Base-by-base conservation (phyloP, 2,113 vertebrate genomes). In the Petrocephalus zakoni region DNA sequence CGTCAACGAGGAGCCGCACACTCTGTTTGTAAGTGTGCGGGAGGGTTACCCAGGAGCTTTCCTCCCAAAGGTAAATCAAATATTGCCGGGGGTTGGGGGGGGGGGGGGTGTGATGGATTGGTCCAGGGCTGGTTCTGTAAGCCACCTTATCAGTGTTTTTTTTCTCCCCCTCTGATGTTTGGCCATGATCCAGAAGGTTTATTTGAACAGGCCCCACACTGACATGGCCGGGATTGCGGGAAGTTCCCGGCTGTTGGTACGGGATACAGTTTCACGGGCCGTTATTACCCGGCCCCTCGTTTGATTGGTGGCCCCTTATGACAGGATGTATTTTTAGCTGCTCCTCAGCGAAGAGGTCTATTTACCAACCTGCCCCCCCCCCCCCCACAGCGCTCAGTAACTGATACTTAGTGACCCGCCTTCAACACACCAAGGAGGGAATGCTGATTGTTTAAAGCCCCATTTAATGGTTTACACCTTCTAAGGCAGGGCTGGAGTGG, bases 41-140 rank as follows among this genome's bases (percentile, higher is more conserved):
- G 92, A 94, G 94, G 93, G 94, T 94, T 95, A 94, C 95, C 93
- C 94, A 95, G 93, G 92, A 92, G 93, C 89, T 94, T 93, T 94
- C 92, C 25, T 84, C 94, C 91, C 91, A 90, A 93, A 94, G 90
- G 91, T 90, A 94, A 94, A 94, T 94, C 94, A 95, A 94, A 88
- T 94, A 92, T 93, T 94, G 94, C 92, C 89, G 92, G 93, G 81
- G 90, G 42, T 42, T 42, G 42, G 42, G 42, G n/a, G 93, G 90
- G 92, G 92, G 94, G 92, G 94, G 25, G 29, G 91, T 94, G 90
- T 94, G 94, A 95, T 93, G 88, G 92, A 94, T 94, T 92, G 86
- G 93, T 37, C 17, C 94, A 94, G 90, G 90, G 89, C 89, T 89
- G 68, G 89, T 93, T 93, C 92, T 92, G 91, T 93, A 94, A 94